Conservation (phyloP, 2,113 vertebrate species). For the Lontra canadensis region DNA sequence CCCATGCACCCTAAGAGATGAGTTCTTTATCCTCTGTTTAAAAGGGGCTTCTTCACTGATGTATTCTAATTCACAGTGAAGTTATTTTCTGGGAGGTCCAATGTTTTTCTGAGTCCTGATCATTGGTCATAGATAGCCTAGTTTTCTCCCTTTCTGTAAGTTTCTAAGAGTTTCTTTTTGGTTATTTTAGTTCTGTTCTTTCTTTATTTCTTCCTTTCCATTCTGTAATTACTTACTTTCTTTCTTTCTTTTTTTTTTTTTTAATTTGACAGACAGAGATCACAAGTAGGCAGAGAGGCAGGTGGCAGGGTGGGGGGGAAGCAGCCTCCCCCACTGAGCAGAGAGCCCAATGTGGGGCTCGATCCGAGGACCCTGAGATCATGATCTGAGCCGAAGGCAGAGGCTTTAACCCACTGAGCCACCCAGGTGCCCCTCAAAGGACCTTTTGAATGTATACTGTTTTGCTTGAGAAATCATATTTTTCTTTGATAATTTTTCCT, state of each 20-base stretch:
- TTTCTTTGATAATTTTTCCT: slow-evolving; percentile 27
- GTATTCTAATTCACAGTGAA: not conserved
- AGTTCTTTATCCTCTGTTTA: not conserved
- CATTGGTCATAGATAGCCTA: not conserved
- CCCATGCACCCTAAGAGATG: not conserved
- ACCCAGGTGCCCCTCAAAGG: not conserved
- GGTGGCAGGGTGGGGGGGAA: too few species aligned
- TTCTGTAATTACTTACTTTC: too few species aligned
- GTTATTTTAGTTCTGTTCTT: not conserved
- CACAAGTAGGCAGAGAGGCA: too few species aligned
- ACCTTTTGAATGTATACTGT: not conserved
- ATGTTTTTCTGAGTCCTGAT: not conserved
- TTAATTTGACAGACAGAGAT: too few species aligned
- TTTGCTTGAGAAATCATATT: slow-evolving; percentile 23
- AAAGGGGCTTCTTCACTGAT: not conserved
- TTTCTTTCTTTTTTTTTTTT: too few species aligned
- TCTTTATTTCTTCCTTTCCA: too few species aligned
- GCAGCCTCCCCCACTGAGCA: too few species aligned
- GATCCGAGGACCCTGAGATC: too few species aligned
- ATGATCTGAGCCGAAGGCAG: too few species aligned
- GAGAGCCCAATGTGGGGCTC: too few species aligned
- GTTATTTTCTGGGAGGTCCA: not conserved
- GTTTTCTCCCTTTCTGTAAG: not conserved
- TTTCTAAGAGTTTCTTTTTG: not conserved
- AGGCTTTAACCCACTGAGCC: too few species aligned